Percentiles rank a stretch among this genome's conserved stretches.
phyloP scores from a whole-genome alignment of 2,113 vertebrate species.

The Malurus elegans region DNA sequence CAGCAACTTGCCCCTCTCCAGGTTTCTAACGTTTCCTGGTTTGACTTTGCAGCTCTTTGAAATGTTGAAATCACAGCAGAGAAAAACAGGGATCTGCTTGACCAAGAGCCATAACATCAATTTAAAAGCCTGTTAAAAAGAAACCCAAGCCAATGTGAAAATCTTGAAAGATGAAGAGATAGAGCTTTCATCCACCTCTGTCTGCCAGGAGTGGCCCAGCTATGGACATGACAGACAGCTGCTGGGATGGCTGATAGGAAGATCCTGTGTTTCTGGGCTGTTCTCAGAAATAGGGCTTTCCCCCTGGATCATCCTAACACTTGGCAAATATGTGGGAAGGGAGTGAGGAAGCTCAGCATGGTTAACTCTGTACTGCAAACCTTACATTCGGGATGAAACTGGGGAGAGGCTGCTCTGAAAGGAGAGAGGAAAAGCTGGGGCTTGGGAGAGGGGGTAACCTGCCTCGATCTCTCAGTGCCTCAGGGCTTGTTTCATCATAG shows the following conservation, averaged over 20 bases:
- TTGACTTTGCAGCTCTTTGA: neutral
- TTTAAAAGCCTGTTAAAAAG: neutral
- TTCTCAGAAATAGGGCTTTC: neutral
- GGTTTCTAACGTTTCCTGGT: neutral
- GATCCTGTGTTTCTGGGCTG: neutral
- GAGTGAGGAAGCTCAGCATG: neutral
- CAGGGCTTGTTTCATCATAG: neutral
- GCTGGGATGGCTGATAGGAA: neutral
- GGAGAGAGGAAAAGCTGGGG: neutral
- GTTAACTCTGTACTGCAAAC: neutral
- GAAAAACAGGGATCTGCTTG: neutral
- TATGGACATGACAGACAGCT: neutral
- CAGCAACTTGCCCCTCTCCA: neutral
- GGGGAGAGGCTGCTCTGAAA: neutral
- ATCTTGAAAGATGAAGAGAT: neutral
- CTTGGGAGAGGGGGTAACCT: neutral
- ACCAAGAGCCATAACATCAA: neutral
- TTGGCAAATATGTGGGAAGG: neutral
- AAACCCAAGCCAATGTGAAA: neutral
- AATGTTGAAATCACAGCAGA: neutral
- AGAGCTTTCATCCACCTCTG: neutral
- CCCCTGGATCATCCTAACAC: fast-evolving
- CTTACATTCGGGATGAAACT: neutral
- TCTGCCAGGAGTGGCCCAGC: neutral
- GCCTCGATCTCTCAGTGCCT: neutral